These are phyloP conservation scores for Oncopodura yosiiana DNA, from an alignment of 1,140 invertebrate species.

Conservation along the genomic window DNA sequence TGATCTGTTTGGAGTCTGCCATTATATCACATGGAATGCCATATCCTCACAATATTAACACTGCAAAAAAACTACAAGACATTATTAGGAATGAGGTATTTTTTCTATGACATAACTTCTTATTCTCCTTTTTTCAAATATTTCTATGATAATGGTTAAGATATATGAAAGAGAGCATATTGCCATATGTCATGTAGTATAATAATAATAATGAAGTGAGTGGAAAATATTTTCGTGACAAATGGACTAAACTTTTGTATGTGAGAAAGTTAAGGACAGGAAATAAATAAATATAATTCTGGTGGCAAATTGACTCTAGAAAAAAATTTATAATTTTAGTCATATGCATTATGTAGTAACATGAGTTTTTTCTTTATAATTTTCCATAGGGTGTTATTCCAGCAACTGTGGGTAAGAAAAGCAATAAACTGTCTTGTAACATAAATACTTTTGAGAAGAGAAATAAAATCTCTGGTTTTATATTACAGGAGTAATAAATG, in stretches of 20 bases:
- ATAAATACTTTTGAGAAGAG: too few species aligned
- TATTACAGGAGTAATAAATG: slow-evolving; percentile 79
- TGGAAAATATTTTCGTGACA: too few species aligned
- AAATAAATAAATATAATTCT: too few species aligned
- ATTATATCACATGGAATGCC: slow-evolving; percentile 99
- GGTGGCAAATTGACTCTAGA: too few species aligned
- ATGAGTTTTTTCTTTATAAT: slow-evolving; percentile 18
- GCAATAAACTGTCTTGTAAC: too few species aligned
- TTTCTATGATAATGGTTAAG: not conserved
- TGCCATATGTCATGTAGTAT: too few species aligned
- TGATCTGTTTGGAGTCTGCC: slow-evolving; percentile 93
- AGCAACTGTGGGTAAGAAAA: slow-evolving; percentile 51
- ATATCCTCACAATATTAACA: slow-evolving; percentile 80
- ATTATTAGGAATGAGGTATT: slow-evolving; percentile 58
- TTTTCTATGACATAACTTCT: not conserved
- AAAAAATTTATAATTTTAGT: not conserved
- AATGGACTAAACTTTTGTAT: too few species aligned
- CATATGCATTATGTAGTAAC: too few species aligned
- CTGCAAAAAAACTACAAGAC: slow-evolving; percentile 70
- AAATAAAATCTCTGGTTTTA: too few species aligned
- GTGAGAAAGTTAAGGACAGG: too few species aligned
- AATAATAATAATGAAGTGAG: too few species aligned
- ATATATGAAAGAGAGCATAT: not conserved
- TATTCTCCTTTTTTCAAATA: not conserved
- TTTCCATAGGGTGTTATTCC: slow-evolving; percentile 75